A percentile compares a stretch with the other conserved stretches of the same genome.
Evolutionary conservation across 1,140 invertebrate genomes (phyloP).

Genomic region (Pectinophora gossypiella): DNA sequence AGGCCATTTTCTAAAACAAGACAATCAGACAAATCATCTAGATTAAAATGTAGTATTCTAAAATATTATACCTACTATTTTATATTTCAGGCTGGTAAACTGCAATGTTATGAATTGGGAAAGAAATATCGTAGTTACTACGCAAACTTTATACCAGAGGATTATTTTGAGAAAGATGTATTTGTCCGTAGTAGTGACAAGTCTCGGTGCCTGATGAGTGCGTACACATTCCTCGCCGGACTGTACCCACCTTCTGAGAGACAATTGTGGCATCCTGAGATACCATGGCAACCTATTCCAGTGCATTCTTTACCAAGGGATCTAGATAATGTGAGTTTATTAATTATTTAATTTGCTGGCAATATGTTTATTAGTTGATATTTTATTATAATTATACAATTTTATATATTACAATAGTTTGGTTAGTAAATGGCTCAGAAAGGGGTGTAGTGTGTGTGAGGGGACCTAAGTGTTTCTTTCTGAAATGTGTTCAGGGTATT

Average conservation of each 20-base stretch:
- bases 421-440: too few relatives aligned
- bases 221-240: slow-evolving; percentile 86
- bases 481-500: too few relatives aligned
- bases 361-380: too few relatives aligned
- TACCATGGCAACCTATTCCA: slow-evolving; percentile 92
- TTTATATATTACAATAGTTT: too few relatives aligned
- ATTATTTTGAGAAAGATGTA: slow-evolving; percentile 80
- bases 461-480: too few relatives aligned
- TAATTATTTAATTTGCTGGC: too few relatives aligned
- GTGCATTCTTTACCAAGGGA: slow-evolving; percentile 83
- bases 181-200: slow-evolving; percentile 86
- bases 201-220: slow-evolving; percentile 92
- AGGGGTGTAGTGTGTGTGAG: too few relatives aligned
- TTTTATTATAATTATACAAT: too few relatives aligned
- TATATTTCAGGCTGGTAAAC: slow-evolving; percentile 81
- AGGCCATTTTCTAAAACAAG: too few relatives aligned
- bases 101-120: slow-evolving; percentile 86
- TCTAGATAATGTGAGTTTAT: slow-evolving; percentile 80
- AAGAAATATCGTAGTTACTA: slow-evolving; percentile 83
- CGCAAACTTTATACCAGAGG: slow-evolving; percentile 78
- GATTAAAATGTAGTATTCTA: background rate
- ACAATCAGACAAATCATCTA: background rate
- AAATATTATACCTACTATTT: too few relatives aligned
- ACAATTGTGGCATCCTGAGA: slow-evolving; percentile 82
- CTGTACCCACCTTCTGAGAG: slow-evolving; percentile 84